phyloP scores from a whole-genome alignment of 2,113 vertebrate genomes.

The Hirundichthys speculiger region DNA sequence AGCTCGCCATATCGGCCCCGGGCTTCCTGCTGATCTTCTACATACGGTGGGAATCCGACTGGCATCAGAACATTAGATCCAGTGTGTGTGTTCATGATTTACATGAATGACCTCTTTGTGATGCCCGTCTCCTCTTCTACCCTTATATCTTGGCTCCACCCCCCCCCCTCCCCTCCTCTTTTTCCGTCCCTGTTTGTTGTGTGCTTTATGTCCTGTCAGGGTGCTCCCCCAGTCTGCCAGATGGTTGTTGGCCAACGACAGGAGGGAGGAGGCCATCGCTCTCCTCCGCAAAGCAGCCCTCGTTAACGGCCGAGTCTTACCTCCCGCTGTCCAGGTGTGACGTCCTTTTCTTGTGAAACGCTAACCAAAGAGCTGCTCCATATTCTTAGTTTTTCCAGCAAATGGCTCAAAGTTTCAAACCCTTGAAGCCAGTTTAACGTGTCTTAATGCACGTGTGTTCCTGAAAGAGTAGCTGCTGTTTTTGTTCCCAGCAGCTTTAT shows the following conservation, averaged over 20 bases:
- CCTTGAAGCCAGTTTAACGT: too few species aligned
- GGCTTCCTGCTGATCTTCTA: constrained; percentile 86
- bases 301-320: constrained; percentile 79
- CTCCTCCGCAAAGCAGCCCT: constrained; percentile 83
- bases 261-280: constrained; percentile 82
- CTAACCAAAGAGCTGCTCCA: too few species aligned
- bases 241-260: constrained; percentile 86
- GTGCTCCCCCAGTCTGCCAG: constrained; percentile 86
- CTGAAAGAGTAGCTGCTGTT: too few species aligned
- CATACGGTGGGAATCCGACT: constrained; percentile 83
- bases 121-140: background rate
- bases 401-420: too few species aligned
- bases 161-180: background rate
- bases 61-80: constrained; percentile 14
- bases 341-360: too few species aligned
- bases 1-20: constrained; percentile 86
- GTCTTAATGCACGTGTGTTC: too few species aligned
- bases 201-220: constrained; percentile 68
- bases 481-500: too few species aligned
- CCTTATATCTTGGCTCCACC: constrained; percentile 1
- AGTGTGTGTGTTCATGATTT: constrained; percentile 23
- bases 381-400: too few species aligned
- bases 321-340: constrained; percentile 66
- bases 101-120: constrained; percentile 20
- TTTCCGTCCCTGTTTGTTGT: background rate